Percentiles rank a stretch among this genome's conserved stretches.
These are phyloP conservation scores for Heliconius eleuchia DNA, from an alignment of 1,140 invertebrate genomes.

Conservation along the genomic window DNA sequence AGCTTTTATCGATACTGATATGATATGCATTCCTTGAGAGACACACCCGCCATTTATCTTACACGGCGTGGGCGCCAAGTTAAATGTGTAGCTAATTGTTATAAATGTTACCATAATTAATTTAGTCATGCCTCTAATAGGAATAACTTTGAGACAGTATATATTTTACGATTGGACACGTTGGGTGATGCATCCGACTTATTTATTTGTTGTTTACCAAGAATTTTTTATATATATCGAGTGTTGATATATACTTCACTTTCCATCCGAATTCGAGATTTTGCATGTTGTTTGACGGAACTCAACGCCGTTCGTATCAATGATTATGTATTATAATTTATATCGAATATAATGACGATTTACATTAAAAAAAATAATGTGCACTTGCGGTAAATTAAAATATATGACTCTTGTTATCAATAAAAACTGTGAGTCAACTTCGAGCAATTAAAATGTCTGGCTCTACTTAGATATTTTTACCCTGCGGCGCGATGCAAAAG, in stretches of 20 bases:
- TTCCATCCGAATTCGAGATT: no score
- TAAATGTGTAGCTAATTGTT: constrained; percentile 49
- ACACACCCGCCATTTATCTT: constrained; percentile 39
- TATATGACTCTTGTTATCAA: neutral
- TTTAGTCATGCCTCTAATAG: constrained; percentile 39
- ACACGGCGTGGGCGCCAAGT: constrained; percentile 35
- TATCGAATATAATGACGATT: neutral
- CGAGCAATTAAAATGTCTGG: no score
- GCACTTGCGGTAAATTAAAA: neutral
- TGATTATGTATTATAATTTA: no score
- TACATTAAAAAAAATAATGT: neutral
- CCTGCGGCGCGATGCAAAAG: no score
- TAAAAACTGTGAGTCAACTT: no score
- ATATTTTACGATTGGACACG: constrained; percentile 10
- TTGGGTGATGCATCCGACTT: neutral
- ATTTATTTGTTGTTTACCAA: neutral
- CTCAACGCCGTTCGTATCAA: no score
- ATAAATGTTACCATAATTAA: constrained; percentile 48
- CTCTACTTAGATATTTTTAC: no score
- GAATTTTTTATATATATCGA: neutral
- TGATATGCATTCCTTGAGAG: constrained; percentile 30
- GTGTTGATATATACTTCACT: neutral
- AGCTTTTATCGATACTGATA: neutral
- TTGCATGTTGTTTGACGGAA: no score
- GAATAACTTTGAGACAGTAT: constrained; percentile 23